Evolutionary conservation across 2,888 invertebrate species (phyloP).

Genomic region (Thumatha senex): DNA sequence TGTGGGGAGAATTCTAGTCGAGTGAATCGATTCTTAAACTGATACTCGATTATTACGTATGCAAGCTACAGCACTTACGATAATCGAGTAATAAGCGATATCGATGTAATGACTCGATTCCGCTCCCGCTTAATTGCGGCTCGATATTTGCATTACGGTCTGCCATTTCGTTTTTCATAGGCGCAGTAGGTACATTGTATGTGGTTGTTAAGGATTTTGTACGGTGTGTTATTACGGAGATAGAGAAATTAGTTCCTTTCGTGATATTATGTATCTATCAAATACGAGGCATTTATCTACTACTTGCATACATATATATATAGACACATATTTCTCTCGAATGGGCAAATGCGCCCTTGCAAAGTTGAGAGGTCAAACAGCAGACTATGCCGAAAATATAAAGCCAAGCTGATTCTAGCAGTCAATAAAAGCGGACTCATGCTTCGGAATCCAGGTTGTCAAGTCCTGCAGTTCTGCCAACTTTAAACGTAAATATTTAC

Average conservation of each 20-base stretch:
- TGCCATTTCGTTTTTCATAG: constrained; percentile 24
- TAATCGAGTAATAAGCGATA: constrained; percentile 44
- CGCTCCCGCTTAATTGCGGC: constrained; percentile 36
- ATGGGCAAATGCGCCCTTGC: no score
- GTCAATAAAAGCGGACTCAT: no score
- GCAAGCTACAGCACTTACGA: constrained; percentile 37
- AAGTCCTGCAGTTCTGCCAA: no score
- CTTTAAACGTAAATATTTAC: no score
- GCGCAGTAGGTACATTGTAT: constrained; percentile 11
- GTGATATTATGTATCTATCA: not conserved
- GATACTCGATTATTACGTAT: constrained; percentile 38
- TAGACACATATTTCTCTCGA: no score
- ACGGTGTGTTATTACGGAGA: constrained; percentile 9
- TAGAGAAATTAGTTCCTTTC: constrained; percentile 7
- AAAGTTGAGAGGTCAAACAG: no score
- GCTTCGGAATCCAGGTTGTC: no score
- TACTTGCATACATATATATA: no score
- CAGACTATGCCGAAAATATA: no score
- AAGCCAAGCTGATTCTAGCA: no score
- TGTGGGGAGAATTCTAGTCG: constrained; percentile 21
- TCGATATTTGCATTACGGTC: constrained; percentile 38
- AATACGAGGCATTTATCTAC: not conserved
- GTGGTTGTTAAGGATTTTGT: constrained; percentile 20
- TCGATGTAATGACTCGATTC: constrained; percentile 41
- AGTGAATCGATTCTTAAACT: constrained; percentile 22